A percentile compares a stretch with the other conserved stretches of the same genome.
Evolutionary conservation across 2,888 invertebrate species (phyloP).

Genomic region (Drosophila fungiperda): DNA sequence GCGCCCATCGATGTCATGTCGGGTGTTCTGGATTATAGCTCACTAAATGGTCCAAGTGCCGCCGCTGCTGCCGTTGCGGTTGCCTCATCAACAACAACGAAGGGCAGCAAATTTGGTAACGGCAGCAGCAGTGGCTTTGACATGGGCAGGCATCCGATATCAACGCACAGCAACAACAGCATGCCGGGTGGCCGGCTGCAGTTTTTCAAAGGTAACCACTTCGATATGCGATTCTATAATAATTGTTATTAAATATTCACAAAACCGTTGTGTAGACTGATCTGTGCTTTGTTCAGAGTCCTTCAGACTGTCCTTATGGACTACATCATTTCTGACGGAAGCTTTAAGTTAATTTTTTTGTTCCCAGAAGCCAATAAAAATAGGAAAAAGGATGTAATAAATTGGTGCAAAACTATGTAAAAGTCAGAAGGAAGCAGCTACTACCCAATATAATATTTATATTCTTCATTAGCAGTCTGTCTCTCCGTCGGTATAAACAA

Average conservation of each 20-base stretch:
- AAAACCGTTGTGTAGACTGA: too few relatives aligned
- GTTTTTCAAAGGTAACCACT: conserved; percentile 83
- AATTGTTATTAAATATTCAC: background rate
- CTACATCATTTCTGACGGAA: background rate
- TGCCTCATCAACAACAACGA: conserved; percentile 45
- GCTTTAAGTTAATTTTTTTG: background rate
- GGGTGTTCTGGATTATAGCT: conserved; percentile 80
- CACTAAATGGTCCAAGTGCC: conserved; percentile 50
- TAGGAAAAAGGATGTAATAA: background rate
- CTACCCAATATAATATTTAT: background rate
- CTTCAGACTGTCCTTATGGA: background rate
- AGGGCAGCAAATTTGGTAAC: conserved; percentile 51
- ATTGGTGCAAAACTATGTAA: background rate
- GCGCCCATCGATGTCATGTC: conserved; percentile 60
- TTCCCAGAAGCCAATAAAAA: background rate
- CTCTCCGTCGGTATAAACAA: background rate
- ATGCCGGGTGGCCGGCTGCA: conserved; percentile 84
- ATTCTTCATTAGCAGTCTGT: background rate
- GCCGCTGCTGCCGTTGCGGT: conserved; percentile 32
- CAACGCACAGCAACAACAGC: conserved; percentile 64
- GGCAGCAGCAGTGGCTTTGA: conserved; percentile 65
- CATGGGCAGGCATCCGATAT: conserved; percentile 81
- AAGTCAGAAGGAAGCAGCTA: background rate
- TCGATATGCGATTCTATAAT: background rate
- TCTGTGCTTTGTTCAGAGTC: background rate